Evolutionary conservation across 1,140 invertebrate genomes (phyloP).

Genomic region (Neodiprion fabricii): DNA sequence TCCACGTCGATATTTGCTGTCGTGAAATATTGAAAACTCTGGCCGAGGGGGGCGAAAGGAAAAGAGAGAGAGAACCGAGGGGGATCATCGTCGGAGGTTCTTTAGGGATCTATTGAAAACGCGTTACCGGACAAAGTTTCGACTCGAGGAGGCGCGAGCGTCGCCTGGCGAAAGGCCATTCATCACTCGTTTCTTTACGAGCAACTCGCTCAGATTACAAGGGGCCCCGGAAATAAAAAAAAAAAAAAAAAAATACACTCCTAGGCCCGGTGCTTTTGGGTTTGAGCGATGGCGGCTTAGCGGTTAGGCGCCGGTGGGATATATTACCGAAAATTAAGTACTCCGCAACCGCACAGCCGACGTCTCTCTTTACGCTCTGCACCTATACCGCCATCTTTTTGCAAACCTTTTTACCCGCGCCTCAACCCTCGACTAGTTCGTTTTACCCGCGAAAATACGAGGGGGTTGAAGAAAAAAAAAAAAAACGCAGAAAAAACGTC

Average conservation of each 20-base stretch:
- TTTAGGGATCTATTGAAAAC: constrained; percentile 1
- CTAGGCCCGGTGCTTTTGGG: neutral
- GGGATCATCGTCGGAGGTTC: neutral
- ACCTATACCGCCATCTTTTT: neutral
- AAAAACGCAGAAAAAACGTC: neutral
- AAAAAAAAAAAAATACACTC: neutral
- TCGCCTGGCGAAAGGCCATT: neutral
- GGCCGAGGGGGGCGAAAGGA: no score
- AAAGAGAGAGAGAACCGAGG: no score
- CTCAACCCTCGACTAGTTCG: neutral
- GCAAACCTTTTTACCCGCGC: neutral
- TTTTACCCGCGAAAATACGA: neutral
- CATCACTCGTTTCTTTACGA: constrained; percentile 10
- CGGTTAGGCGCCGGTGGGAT: neutral
- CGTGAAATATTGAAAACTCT: no score
- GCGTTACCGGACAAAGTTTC: constrained; percentile 1
- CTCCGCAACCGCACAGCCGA: neutral
- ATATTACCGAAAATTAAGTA: neutral
- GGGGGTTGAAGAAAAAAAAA: neutral
- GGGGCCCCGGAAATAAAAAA: neutral
- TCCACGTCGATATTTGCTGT: no score
- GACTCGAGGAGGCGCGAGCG: neutral
- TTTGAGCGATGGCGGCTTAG: constrained; percentile 12
- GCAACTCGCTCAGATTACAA: constrained; percentile 6
- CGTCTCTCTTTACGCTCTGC: neutral